These are phyloP conservation scores for Acromyrmex echinatior DNA, from an alignment of 1,140 invertebrate genomes.

Conservation along the genomic window DNA sequence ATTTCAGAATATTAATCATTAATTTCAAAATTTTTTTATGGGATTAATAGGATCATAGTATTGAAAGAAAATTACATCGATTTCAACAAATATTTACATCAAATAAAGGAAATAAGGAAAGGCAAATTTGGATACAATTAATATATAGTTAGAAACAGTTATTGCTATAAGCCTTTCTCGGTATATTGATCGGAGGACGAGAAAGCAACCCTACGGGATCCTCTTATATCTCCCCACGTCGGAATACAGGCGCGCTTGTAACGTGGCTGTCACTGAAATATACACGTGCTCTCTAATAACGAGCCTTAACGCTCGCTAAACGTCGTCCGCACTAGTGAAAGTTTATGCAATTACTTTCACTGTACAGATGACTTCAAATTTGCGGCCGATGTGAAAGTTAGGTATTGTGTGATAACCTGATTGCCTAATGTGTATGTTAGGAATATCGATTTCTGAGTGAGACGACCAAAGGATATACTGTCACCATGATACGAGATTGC, in stretches of 20 bases:
- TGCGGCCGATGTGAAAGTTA: constrained; percentile 40
- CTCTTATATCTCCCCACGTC: constrained; percentile 51
- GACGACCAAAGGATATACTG: not conserved
- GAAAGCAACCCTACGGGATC: constrained; percentile 43
- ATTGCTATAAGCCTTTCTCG: constrained; percentile 77
- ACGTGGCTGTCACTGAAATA: constrained; percentile 42
- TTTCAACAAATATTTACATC: not conserved
- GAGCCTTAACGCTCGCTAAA: constrained; percentile 50
- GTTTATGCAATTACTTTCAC: constrained; percentile 57
- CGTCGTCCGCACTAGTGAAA: constrained; percentile 48
- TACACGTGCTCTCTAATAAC: constrained; percentile 46
- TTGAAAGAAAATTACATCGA: not conserved
- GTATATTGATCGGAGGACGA: constrained; percentile 80
- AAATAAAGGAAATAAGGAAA: constrained; percentile 14
- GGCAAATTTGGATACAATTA: constrained; percentile 72
- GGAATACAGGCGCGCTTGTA: constrained; percentile 38
- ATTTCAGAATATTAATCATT: not conserved
- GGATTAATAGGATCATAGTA: not conserved
- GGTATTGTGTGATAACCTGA: constrained; percentile 11
- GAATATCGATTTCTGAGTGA: constrained; percentile 38
- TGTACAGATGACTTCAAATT: constrained; percentile 55
- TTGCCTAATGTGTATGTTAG: constrained; percentile 3
- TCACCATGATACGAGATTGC: not conserved
- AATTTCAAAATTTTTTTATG: constrained; percentile 11
- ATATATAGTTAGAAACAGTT: constrained; percentile 79